Base-by-base conservation (phyloP, 2,888 invertebrate species). In the Sthenelais limicola region DNA sequence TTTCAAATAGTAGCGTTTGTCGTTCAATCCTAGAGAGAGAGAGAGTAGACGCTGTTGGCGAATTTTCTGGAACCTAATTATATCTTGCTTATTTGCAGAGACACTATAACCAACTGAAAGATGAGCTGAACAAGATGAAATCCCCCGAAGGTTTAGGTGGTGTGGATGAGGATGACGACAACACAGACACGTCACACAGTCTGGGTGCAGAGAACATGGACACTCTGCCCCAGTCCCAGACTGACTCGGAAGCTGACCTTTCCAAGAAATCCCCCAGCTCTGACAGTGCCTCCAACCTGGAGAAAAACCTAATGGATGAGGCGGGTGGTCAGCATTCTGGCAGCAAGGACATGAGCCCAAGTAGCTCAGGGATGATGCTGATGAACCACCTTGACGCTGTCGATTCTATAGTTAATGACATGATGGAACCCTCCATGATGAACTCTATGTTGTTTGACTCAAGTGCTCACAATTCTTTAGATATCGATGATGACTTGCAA, bases 101-200 rank as follows among this genome's bases (percentile, higher is more conserved):
- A 72, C 94, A 94, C 87, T 94, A 93, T 87, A 92, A 92, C 79
- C 93, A 94, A 84, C 89, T 97, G 77, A 92, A 94, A 82, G 95
- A 96, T 87, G 95, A 96, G 89, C 90, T 97, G 80, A 91, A 91
- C 76, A 94, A 94, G 89, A 90, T 97, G 86, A 92, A 92, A 82
- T 92, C 93, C 38, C 95, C 96, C 5, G 89, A 91, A 54, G 93
- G 68, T 12, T 18, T 48, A 12, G 30, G 9, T 15, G 68, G 49
- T 3, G 68, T 48, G 33, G 68, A 68, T 32, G 51, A 52, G 2
- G 68, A 68, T 18, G 35, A 51, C 33, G 68, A 68, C 49, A 51
- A 26, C 30, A 68, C 49, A 1, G 68, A 68, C 52, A 62, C 38
- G 1, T 62, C 62, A 24, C 68, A 68, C 68, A 68, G 68, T 51